Percentiles rank a stretch among this genome's conserved stretches.
Evolutionary conservation across 1,140 invertebrate species (phyloP).

Genomic region (Drosophila cardini): DNA sequence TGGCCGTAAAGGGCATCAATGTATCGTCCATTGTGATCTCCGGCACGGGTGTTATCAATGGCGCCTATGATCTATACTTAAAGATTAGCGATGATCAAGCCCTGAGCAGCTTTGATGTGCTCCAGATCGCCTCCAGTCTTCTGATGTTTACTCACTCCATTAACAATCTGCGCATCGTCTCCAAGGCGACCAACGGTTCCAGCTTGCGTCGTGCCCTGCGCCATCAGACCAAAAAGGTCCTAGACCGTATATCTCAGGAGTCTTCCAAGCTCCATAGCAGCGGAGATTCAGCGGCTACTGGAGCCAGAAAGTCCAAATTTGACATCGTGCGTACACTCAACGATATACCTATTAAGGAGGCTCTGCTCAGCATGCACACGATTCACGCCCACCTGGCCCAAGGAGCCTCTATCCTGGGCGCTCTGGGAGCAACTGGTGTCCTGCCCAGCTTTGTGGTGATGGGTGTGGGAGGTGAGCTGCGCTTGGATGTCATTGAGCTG

Average conservation of each 20-base stretch:
- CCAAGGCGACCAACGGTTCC: conserved; percentile 62
- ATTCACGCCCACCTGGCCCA: conserved; percentile 50
- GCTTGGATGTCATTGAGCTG: conserved; percentile 51
- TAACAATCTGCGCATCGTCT: conserved; percentile 70
- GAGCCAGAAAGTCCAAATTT: conserved; percentile 32
- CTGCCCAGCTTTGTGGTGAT: conserved; percentile 46
- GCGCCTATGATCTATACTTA: conserved; percentile 71
- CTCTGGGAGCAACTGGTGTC: conserved; percentile 31
- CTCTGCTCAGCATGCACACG: conserved; percentile 55
- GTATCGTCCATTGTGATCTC: conserved; percentile 67
- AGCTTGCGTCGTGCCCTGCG: conserved; percentile 49
- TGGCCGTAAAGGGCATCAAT: conserved; percentile 69
- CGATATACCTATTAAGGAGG: conserved; percentile 74
- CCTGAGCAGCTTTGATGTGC: conserved; percentile 55
- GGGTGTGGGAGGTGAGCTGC: conserved; percentile 33
- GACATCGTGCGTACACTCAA: conserved; percentile 76
- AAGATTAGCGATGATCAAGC: conserved; percentile 67
- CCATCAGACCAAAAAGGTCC: conserved; percentile 54
- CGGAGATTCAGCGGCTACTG: background rate
- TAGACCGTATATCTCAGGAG: conserved; percentile 56
- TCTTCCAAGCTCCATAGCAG: conserved; percentile 50
- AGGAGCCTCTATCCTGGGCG: conserved; percentile 29
- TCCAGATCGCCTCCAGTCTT: conserved; percentile 69
- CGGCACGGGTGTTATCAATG: conserved; percentile 60
- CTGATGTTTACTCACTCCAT: conserved; percentile 74